Evolutionary conservation across 2,797 vertebrate species (phyloP), one percentile per base, ranked within the genome.

Genomic region (Spatula clypeata): DNA sequence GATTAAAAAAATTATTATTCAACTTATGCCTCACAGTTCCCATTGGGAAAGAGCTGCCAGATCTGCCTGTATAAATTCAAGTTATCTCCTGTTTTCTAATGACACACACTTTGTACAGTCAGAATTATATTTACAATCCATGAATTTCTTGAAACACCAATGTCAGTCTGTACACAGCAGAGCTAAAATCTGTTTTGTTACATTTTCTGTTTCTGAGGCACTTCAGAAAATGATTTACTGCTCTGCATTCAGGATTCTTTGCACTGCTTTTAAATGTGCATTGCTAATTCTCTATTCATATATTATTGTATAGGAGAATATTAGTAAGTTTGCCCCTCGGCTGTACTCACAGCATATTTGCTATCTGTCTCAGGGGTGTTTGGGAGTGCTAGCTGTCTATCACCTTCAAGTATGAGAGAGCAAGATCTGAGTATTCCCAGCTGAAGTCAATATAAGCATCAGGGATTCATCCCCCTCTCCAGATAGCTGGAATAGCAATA

Each of bases 391-490:
- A 89, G 87, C 86, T 91, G 40, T 90, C 69, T 92, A n/a, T 95
- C 38, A 31, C 45, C 13, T 20, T 19, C 1, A 5, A 76, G 79
- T 64, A 51, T 42, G 80, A 94, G 91, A 93, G 82, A 67, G 80
- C 74, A 71, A 95, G 94, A 67, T 80, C 40, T 91, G 47, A 93
- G 82, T 79, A 86, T 97, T 92, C 94, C 91, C 96, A 95, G 70
- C 90, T 97, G 77, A 95, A 96, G 93, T 70, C 57, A 88, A 26
- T 83, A 80, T 89, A 97, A 90, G 76, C 55, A 65, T 83, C 31
- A n/a, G 44, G 58, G 62, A 19, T 47, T 9, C 26, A 49, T 20
- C 42, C 76, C n/a, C 26, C 31, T 80, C 70, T 93, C 77, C 70
- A 86, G 80, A 75, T 3, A 71, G 53, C 42, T 82, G 66, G 20